Evolutionary conservation across 2,888 invertebrate genomes (phyloP).

Genomic region (Operophtera brumata): DNA sequence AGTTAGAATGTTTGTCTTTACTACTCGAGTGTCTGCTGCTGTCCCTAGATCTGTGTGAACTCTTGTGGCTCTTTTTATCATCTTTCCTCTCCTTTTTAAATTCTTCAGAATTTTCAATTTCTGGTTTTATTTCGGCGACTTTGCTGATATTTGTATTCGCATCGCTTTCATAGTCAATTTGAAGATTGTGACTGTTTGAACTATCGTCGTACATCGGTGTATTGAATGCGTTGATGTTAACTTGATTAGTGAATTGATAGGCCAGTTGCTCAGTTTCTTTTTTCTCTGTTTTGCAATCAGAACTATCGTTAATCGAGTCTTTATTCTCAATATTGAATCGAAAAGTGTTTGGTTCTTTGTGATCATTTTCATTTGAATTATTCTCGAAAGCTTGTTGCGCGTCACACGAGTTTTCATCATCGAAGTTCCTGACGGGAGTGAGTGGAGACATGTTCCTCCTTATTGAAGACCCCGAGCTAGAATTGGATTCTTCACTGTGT

Average conservation of each 20-base stretch:
- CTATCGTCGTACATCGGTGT: conserved; percentile 71
- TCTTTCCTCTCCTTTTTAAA: conserved; percentile 61
- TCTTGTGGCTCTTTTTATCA: conserved; percentile 64
- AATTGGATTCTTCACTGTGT: conserved; percentile 63
- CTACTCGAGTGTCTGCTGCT: conserved; percentile 66
- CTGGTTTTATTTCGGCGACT: conserved; percentile 60
- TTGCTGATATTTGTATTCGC: conserved; percentile 60
- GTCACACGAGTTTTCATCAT: conserved; percentile 74
- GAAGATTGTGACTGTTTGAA: conserved; percentile 70
- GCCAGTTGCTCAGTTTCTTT: conserved; percentile 59
- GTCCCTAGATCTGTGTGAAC: conserved; percentile 68
- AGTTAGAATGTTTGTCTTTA: conserved; percentile 68
- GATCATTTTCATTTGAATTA: conserved; percentile 53
- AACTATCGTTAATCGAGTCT: conserved; percentile 47
- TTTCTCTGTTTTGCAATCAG: conserved; percentile 54
- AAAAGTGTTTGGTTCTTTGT: conserved; percentile 64
- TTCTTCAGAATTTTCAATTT: conserved; percentile 61
- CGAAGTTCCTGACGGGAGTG: conserved; percentile 72
- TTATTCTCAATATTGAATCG: conserved; percentile 68
- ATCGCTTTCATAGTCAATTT: conserved; percentile 75
- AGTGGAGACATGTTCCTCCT: conserved; percentile 73
- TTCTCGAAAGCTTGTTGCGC: conserved; percentile 74
- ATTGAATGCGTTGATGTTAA: conserved; percentile 64
- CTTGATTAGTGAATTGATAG: conserved; percentile 66
- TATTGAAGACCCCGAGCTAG: conserved; percentile 69